Evolutionary conservation across 2,797 vertebrate genomes (phyloP).

Genomic region (Aotus griseimembra): DNA sequence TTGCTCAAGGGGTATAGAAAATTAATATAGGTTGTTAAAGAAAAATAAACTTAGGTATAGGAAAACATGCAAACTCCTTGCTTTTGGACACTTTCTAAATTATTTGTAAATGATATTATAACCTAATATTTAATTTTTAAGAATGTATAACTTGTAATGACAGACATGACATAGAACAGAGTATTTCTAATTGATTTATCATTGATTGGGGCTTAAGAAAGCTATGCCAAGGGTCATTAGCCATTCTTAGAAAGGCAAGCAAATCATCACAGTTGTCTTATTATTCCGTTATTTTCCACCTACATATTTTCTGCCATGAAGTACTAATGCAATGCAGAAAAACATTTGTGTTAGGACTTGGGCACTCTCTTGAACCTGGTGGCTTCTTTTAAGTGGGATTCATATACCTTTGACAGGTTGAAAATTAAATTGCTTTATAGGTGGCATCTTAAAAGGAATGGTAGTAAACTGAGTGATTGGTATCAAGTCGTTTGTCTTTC

Average conservation of each 20-base stretch:
- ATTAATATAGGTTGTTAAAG: background rate
- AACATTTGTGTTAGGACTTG: background rate
- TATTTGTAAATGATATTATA: conserved; percentile 41
- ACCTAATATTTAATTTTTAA: background rate
- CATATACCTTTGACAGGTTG: background rate
- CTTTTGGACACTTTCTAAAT: background rate
- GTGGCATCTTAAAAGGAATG: background rate
- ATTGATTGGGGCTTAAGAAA: background rate
- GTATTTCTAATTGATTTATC: background rate
- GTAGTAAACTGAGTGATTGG: background rate
- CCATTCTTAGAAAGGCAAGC: background rate
- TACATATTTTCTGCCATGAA: background rate
- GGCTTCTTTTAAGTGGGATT: background rate
- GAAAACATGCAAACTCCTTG: background rate
- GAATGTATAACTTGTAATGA: conserved; percentile 2
- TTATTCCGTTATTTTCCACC: background rate
- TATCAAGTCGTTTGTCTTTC: conserved; percentile 55
- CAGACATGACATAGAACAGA: background rate
- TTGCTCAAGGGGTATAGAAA: background rate
- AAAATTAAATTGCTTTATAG: conserved; percentile 42
- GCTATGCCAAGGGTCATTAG: background rate
- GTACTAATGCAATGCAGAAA: background rate
- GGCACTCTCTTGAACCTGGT: background rate
- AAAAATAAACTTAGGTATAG: background rate
- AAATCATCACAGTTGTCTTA: background rate